Conservation (phyloP, 2,888 invertebrate genomes). For the Mechanitis mazaeus region DNA sequence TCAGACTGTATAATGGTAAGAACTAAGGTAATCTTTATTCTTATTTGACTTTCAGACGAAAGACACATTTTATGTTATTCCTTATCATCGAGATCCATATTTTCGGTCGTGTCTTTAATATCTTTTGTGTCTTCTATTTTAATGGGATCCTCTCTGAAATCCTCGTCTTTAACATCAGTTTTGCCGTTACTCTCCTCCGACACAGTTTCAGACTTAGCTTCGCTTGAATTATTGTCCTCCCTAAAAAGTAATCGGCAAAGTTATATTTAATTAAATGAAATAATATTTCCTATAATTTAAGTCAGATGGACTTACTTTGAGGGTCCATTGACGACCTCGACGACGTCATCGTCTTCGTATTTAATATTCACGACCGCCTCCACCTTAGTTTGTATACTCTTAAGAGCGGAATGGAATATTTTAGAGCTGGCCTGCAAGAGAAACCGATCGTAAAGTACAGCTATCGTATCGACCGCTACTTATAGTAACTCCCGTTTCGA, state of each 20-base stretch:
- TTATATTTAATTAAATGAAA: neutral
- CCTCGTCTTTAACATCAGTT: constrained; percentile 16
- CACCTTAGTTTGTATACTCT: constrained; percentile 78
- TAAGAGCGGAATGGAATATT: constrained; percentile 80
- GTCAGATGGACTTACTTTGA: constrained; percentile 43
- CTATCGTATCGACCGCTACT: too few species aligned
- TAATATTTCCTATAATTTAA: neutral
- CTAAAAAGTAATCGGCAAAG: constrained; percentile 27
- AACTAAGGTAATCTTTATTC: neutral
- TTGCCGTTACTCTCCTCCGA: constrained; percentile 20
- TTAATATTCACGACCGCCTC: constrained; percentile 76
- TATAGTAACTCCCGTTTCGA: too few species aligned
- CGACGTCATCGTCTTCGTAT: constrained; percentile 69
- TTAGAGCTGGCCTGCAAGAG: constrained; percentile 79
- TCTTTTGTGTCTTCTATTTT: constrained; percentile 13
- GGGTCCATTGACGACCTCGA: constrained; percentile 66
- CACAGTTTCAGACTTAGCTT: constrained; percentile 23
- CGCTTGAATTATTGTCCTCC: constrained; percentile 39
- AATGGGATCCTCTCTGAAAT: constrained; percentile 6
- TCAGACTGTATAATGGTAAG: neutral
- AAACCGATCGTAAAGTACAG: too few species aligned
- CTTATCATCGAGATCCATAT: constrained; percentile 39
- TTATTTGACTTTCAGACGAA: too few species aligned
- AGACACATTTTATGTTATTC: constrained; percentile 22
- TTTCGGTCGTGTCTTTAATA: constrained; percentile 32